A percentile compares a stretch with the other conserved stretches of the same genome.
Conservation (phyloP, 2,888 invertebrate genomes). For the Endomychus coccineus region DNA sequence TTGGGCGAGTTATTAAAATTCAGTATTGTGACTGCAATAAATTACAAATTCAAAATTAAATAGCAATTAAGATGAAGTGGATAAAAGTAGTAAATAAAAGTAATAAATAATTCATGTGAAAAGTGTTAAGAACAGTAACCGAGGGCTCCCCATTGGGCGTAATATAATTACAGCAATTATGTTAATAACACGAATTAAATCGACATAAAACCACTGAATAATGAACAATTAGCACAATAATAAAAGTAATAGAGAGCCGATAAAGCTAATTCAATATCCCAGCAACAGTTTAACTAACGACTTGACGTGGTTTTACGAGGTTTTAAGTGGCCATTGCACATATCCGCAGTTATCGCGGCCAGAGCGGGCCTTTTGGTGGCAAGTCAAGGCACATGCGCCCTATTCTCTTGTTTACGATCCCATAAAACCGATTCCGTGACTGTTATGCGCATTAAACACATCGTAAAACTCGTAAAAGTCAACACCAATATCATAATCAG, state of each 20-base stretch:
- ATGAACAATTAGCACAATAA: slow-evolving; percentile 17
- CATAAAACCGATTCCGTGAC: slow-evolving; percentile 41
- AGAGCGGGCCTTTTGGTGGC: slow-evolving; percentile 31
- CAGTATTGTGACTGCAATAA: too few relatives aligned
- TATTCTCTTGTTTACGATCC: slow-evolving; percentile 35
- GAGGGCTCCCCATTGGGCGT: slow-evolving; percentile 20
- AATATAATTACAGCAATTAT: slow-evolving; percentile 25
- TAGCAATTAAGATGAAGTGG: too few relatives aligned
- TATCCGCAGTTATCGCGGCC: slow-evolving; percentile 27
- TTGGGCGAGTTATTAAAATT: too few relatives aligned
- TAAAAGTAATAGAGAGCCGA: slow-evolving; percentile 27
- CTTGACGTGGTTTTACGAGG: slow-evolving; percentile 10
- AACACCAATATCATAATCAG: slow-evolving; percentile 39
- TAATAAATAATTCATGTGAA: too few relatives aligned
- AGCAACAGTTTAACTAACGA: slow-evolving; percentile 24
- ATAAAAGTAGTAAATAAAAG: too few relatives aligned
- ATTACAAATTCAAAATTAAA: too few relatives aligned
- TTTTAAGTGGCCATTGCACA: slow-evolving; percentile 35
- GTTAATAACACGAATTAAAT: slow-evolving; percentile 28
- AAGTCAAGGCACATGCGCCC: slow-evolving; percentile 37
- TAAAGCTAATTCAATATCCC: slow-evolving; percentile 28
- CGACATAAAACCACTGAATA: slow-evolving; percentile 23
- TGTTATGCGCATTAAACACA: slow-evolving; percentile 42
- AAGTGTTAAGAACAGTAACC: slow-evolving; percentile 18
- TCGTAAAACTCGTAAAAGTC: slow-evolving; percentile 43